Conservation (phyloP, 2,797 vertebrate genomes). For the Xerus rutilus region DNA sequence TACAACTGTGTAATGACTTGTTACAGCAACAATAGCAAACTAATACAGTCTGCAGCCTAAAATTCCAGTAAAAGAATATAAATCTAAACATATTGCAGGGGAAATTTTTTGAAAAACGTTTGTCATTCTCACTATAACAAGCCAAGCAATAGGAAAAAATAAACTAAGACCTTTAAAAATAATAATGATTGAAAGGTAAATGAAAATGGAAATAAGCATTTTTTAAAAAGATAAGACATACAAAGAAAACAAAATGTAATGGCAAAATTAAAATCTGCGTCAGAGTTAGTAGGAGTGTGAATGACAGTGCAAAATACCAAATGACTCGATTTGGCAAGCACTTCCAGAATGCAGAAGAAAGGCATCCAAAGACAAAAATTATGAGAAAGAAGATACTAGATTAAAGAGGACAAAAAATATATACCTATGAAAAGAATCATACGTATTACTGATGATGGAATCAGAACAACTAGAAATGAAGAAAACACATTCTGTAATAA, state of each 20-base stretch:
- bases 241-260: constrained; percentile 1
- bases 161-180: constrained; percentile 39
- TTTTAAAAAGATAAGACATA: constrained; percentile 48
- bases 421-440: constrained; percentile 18
- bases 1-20: neutral
- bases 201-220: constrained; percentile 42
- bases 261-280: constrained; percentile 31
- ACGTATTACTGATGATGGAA: constrained; percentile 39
- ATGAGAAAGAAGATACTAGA: constrained; percentile 39
- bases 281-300: neutral
- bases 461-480: constrained; percentile 46
- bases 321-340: constrained; percentile 32
- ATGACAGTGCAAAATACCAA: constrained; percentile 39
- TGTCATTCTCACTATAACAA: neutral
- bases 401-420: constrained; percentile 54
- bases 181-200: neutral
- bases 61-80: constrained; percentile 25
- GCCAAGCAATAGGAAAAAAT: constrained; percentile 4
- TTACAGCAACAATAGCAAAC: neutral
- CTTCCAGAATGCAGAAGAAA: neutral
- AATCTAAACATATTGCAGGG: neutral
- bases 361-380: constrained; percentile 39
- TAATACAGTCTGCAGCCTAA: neutral
- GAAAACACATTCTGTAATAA: constrained; percentile 11
- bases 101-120: neutral